These are phyloP conservation scores for Amazonetta brasiliensis DNA, from an alignment of 2,797 vertebrate genomes.

Conservation along the genomic window DNA sequence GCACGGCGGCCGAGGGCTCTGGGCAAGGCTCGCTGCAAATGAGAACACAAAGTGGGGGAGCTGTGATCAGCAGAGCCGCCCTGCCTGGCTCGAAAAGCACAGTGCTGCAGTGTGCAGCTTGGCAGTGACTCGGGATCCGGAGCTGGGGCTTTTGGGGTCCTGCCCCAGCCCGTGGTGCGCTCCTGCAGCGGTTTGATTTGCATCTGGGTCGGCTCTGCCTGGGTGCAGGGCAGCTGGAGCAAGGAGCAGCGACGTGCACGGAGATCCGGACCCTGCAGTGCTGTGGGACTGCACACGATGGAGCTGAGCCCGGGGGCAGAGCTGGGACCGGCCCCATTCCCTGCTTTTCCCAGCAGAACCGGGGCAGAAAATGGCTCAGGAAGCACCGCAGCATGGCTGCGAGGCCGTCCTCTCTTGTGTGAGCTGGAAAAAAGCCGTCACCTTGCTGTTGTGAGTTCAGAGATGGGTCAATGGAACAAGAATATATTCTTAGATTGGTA, in stretches of 20 bases:
- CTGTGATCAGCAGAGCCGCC: background rate
- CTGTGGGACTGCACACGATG: background rate
- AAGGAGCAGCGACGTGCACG: background rate
- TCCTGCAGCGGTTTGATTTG: background rate
- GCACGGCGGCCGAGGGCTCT: background rate
- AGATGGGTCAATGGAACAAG: background rate
- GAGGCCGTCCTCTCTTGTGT: background rate
- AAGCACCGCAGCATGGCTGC: background rate
- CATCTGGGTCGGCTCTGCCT: background rate
- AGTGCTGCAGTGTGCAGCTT: background rate
- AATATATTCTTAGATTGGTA: background rate
- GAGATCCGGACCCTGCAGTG: too few species aligned
- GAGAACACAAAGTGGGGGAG: background rate
- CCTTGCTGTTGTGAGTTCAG: conserved; percentile 22
- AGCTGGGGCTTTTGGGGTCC: background rate
- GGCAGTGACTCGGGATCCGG: fast-evolving
- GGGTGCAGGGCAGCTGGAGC: background rate
- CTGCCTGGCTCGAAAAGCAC: background rate
- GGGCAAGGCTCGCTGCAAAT: background rate
- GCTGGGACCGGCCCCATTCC: background rate
- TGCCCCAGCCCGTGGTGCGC: fast-evolving
- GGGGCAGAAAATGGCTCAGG: background rate
- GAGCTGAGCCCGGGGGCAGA: background rate
- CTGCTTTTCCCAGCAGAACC: background rate
- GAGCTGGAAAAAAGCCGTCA: conserved; percentile 39